A percentile compares a stretch with the other conserved stretches of the same genome.
Evolutionary conservation across 2,888 invertebrate genomes (phyloP).

Genomic region (Noctua janthina): DNA sequence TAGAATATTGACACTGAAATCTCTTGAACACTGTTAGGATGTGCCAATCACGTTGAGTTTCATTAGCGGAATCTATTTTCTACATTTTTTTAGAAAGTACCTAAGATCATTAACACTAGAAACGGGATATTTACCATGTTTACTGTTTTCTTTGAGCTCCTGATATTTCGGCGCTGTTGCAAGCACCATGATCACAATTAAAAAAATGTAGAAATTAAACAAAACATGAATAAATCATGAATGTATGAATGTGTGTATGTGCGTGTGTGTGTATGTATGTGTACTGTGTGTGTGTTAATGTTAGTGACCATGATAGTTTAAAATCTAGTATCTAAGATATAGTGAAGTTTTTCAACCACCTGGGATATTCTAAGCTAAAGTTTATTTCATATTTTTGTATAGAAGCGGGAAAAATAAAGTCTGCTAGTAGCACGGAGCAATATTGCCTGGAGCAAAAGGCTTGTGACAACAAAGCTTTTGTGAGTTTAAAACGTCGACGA

Average conservation of each 20-base stretch:
- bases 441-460: constrained; percentile 32
- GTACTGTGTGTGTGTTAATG: no score
- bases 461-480: constrained; percentile 39
- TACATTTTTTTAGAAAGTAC: background rate
- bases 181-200: no score
- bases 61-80: background rate
- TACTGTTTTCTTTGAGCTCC: no score
- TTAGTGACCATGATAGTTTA: no score
- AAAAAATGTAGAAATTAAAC: no score
- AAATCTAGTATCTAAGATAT: background rate
- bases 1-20: background rate
- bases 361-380: background rate
- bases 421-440: constrained; percentile 8
- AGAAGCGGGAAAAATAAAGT: constrained; percentile 11
- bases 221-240: no score
- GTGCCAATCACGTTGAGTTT: background rate
- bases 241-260: no score
- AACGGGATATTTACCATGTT: no score
- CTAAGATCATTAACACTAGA: no score
- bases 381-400: background rate
- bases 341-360: background rate
- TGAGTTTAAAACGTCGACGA: constrained; percentile 5
- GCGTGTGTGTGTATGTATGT: no score
- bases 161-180: no score
- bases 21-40: background rate